Evolutionary conservation across 2,888 invertebrate genomes (phyloP), one percentile per base, ranked within the genome.

Genomic region (Habrosyne pyritoides): DNA sequence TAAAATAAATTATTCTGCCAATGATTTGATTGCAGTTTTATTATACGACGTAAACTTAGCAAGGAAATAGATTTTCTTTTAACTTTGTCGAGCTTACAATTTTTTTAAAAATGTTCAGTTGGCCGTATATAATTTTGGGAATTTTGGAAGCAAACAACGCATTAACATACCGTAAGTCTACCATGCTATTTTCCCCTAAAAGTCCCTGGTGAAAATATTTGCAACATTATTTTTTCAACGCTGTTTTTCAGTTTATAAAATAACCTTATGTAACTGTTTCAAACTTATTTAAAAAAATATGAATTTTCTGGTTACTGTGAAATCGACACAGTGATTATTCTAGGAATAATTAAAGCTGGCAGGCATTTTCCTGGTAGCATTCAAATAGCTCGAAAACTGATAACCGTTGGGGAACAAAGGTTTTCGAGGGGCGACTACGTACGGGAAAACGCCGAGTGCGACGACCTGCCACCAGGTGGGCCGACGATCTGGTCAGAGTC

Each of bases 1-100:
- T 73, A 71, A 81, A 79, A 82, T 83, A 84, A 81, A 84, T 82
- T 81, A 83, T 81, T 75, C 77, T 57, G 49, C 42, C 68, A 75
- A 77, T 75, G 71, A 73, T 79, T 79, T 78, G 73, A 81, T 79
- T 77, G 78, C 75, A 61, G 65, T 77, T 79, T 71, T 73, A 73
- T 73, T 75, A 71, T 71, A 71, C 33, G 30, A 47, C 49, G 51
- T 47, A 47, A 47, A 24, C 21, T 47, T 53, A 47, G 46, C 12
- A 46, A 26, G 28, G 12, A 28, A 47, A 46, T 53, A 46, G 47
- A 53, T 28, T 18, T n/a, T 28, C 30, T 14, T 50, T 28, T 50
- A 28, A 8, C 12, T 30, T 18, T 21, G 10, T 49, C 10, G 18
- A 28, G 7, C 12, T 28, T 4, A n/a, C n/a, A n/a, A n/a, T n/a